A percentile compares a stretch with the other conserved stretches of the same genome.
These are phyloP conservation scores for Hyalella azteca DNA, from an alignment of 2,888 invertebrate genomes.

Conservation along the genomic window DNA sequence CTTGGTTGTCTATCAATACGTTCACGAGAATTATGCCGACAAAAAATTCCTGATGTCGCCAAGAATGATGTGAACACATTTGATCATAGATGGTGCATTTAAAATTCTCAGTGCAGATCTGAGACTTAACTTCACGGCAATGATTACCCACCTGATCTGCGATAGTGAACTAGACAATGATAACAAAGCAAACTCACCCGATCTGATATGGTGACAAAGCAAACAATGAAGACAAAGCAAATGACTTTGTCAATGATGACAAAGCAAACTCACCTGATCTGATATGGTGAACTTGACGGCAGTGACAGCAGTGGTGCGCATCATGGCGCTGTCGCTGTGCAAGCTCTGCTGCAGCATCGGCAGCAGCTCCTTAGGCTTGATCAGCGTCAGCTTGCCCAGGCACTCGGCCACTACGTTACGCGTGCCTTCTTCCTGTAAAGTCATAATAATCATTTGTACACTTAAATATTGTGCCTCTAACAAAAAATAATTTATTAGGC, in stretches of 20 bases:
- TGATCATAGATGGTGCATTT: no score
- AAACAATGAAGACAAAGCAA: no score
- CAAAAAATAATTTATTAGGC: not conserved
- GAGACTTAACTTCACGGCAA: no score
- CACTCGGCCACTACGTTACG: conserved; percentile 99
- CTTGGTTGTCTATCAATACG: no score
- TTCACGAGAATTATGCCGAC: no score
- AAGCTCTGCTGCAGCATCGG: conserved; percentile 86
- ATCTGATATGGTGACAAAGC: no score
- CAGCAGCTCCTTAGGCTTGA: conserved; percentile 86
- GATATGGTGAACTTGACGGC: conserved; percentile 99
- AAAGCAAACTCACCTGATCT: conserved; percentile 69
- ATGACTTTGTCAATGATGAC: no score
- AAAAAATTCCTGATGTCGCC: no score
- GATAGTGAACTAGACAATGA: no score
- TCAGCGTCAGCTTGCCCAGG: conserved; percentile 89
- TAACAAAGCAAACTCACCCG: conserved; percentile 64
- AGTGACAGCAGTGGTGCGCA: conserved; percentile 95
- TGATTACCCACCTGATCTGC: no score
- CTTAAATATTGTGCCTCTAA: not conserved
- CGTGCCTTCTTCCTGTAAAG: conserved; percentile 88
- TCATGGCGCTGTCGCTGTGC: conserved; percentile 75
- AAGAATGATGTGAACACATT: no score
- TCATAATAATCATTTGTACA: not conserved
- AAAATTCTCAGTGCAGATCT: no score